These are phyloP conservation scores for Cygnus olor DNA, from an alignment of 2,797 vertebrate genomes.

Conservation along the genomic window DNA sequence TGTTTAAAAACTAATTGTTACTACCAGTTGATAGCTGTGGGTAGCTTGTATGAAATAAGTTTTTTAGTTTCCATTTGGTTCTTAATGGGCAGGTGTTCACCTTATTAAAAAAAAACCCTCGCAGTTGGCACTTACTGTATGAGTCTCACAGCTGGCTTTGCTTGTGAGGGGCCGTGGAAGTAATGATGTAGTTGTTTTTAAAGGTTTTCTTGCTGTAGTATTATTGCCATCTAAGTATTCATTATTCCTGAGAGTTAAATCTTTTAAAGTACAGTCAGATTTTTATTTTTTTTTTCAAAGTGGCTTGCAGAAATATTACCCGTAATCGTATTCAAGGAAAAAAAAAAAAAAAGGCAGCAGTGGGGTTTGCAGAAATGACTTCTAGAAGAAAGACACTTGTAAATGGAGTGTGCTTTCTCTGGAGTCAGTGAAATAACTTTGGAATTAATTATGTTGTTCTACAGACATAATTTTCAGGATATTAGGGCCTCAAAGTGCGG, in stretches of 20 bases:
- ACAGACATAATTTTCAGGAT: not conserved
- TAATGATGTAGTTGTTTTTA: conserved; percentile 1
- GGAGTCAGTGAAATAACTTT: not conserved
- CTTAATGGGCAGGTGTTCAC: conserved; percentile 64
- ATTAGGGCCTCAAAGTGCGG: not conserved
- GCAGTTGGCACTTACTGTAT: not conserved
- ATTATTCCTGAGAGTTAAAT: conserved; percentile 32
- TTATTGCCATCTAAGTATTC: not conserved
- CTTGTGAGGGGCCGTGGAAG: conserved; percentile 24
- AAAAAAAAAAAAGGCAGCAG: not conserved
- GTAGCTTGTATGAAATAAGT: not conserved
- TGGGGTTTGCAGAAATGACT: not conserved
- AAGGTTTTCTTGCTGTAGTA: conserved; percentile 25
- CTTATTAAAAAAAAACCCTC: conserved; percentile 6
- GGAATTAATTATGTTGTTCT: conserved; percentile 16
- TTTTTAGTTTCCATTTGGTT: conserved; percentile 36
- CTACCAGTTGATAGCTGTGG: not conserved
- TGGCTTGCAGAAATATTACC: conserved; percentile 4
- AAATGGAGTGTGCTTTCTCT: not conserved
- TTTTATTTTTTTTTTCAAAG: not conserved
- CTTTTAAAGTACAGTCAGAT: not conserved
- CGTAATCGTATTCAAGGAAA: not conserved
- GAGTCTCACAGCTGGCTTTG: conserved; percentile 49
- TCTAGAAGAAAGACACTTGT: not conserved
- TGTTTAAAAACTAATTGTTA: not conserved